Base-by-base conservation (phyloP, 1,140 invertebrate species). In the Propsilocerus akamusi region DNA sequence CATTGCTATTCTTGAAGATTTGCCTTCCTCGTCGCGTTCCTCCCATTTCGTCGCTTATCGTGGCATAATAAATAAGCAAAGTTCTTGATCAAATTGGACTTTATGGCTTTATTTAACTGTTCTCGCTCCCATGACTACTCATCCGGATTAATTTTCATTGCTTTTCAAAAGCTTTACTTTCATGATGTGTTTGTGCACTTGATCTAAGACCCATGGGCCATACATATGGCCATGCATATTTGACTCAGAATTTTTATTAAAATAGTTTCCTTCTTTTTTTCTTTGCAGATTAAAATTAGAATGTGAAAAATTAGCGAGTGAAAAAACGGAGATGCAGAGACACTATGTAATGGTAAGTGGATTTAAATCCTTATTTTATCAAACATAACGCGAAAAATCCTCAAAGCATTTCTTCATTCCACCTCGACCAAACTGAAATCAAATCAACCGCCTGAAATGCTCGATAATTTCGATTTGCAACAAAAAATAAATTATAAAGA, bases 321-420 rank as follows among this genome's bases (percentile, higher is more conserved):
- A 97, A 72, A 97, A 97, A 78, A 95, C 90, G 56, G 91, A 97
- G 77, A 96, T 95, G 81, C 91, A 95, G 70, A 80, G 91, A 68
- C 90, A 96, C 79, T 97, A 95, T 75, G 91, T 95, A 58, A 97
- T 97, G 92, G 90, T 94, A 78, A 86, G 81, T 77, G 48, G 28
- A 34, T 48, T n/a, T 37, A 8, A 37, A 34, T 11, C 14, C n/a
- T n/a, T 49, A 22, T 46, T 25, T 37, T 37, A 1, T 49, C 10
- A 47, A 47, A 23, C 12, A 12, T 47, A 24, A 5, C 2, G 11
- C 46, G 24, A 47, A 22, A 12, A 37, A 5, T 37, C 32, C 32
- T 14, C 32, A 37, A 14, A 12, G 32, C 20, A 12, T 37, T 5
- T 12, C 32, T 12, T 12, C 4, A 14, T 14, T 37, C 32, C n/a